Evolutionary conservation across 1,140 invertebrate genomes (phyloP).

Genomic region (Alviniconcha marisindica): DNA sequence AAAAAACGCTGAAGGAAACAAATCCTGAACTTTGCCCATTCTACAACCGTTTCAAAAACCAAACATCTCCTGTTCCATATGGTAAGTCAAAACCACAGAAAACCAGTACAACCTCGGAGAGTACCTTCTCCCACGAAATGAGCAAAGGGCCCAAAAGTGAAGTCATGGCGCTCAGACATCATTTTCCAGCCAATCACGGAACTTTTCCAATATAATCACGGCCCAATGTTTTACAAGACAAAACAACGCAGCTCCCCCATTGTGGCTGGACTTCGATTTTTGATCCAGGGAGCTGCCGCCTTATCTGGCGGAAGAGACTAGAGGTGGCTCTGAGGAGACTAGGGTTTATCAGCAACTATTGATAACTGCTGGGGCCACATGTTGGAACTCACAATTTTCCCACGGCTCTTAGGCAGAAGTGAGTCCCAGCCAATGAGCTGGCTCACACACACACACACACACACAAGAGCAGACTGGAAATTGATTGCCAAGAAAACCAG

Average conservation of each 20-base stretch:
- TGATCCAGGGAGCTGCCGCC: not conserved
- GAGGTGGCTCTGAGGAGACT: not conserved
- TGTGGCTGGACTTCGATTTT: constrained; percentile 28
- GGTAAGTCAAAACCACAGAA: not conserved
- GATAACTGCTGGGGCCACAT: constrained; percentile 33
- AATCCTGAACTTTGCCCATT: too few species aligned
- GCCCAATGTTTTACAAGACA: constrained; percentile 13
- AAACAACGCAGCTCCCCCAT: constrained; percentile 6
- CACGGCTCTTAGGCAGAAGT: constrained; percentile 36
- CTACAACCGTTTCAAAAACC: too few species aligned
- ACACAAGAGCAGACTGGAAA: constrained; percentile 26
- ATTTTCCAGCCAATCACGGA: not conserved
- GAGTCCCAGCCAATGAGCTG: constrained; percentile 15
- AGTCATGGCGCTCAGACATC: constrained; percentile 33
- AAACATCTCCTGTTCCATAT: not conserved
- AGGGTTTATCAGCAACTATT: constrained; percentile 39
- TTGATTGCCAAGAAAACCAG: constrained; percentile 30
- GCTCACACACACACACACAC: not conserved
- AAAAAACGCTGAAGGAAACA: too few species aligned
- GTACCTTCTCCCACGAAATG: constrained; percentile 26
- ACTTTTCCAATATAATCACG: not conserved
- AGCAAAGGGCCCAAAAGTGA: not conserved
- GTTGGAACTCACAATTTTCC: constrained; percentile 33
- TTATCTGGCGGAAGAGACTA: constrained; percentile 34
- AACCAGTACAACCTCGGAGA: too few species aligned